A percentile compares a stretch with the other conserved stretches of the same genome.
Conservation (phyloP, 2,888 invertebrate species). For the Drosophila suboccidentalis region DNA sequence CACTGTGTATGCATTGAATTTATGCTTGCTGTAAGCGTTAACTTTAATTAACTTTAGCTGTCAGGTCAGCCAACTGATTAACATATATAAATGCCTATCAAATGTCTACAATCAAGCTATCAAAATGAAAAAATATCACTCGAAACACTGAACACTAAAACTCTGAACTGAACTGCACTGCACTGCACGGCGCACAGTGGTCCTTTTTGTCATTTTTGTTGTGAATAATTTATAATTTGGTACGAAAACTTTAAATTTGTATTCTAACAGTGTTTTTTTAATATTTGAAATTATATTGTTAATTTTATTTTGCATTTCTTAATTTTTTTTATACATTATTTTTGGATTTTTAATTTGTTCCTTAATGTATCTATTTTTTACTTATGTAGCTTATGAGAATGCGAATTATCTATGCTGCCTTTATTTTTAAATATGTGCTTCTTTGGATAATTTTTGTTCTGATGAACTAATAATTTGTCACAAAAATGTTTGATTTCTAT, state of each 20-base stretch:
- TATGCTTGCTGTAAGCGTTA: constrained; percentile 47
- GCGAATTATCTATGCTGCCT: too few species aligned
- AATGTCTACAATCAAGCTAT: constrained; percentile 75
- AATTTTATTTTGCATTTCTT: too few species aligned
- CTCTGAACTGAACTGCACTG: not conserved
- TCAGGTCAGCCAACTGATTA: constrained; percentile 75
- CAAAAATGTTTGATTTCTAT: too few species aligned
- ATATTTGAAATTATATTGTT: too few species aligned
- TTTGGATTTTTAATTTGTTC: too few species aligned
- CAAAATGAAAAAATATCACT: constrained; percentile 68
- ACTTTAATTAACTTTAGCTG: constrained; percentile 76
- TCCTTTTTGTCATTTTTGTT: not conserved
- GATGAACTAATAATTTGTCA: not conserved
- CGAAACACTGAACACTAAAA: constrained; percentile 6
- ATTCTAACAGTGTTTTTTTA: too few species aligned
- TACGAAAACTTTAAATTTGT: too few species aligned
- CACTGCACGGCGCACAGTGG: constrained; percentile 11
- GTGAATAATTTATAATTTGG: not conserved
- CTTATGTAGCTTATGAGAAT: too few species aligned
- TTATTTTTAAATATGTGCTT: not conserved
- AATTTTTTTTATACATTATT: too few species aligned
- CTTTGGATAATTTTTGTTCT: not conserved
- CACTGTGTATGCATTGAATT: constrained; percentile 29
- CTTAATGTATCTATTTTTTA: too few species aligned
- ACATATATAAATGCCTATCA: constrained; percentile 78